Base-by-base conservation (phyloP, 2,888 invertebrate genomes). In the Subacronicta megacephala region DNA sequence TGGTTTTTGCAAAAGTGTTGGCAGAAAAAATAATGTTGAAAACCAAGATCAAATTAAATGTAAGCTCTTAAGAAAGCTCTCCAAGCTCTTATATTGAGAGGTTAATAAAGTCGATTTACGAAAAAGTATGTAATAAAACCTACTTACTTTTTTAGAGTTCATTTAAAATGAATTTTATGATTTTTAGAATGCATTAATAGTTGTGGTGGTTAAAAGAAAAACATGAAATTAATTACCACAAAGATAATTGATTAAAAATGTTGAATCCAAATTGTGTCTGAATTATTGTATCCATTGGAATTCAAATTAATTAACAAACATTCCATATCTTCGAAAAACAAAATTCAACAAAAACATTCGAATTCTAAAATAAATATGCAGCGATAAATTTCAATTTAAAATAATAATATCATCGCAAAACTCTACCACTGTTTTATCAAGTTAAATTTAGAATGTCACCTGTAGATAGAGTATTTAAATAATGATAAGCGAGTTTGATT, bases 21-120 rank as follows among this genome's bases (percentile, higher is more conserved):
- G 6, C 7, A 10, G 3, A 23, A 33, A 33, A 36, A 38, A 17
- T 20, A 16, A 16, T 13, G 6, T 13, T 10, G 13, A 38, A 18
- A 38, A 55, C 16, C 6, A 7, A 13, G 20, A 45, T 15, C n/a
- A 42, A 64, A 50, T 56, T 51, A 57, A 47, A 57, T 26, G 42
- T 17, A 10, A 37, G n/a, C 42, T 51, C 50, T 40, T 20, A 38
- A 43, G 42, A 64, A 29, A 38, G 35, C n/a, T 42, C 12, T 44
- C 33, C 13, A 37, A 20, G 4, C 17, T 13, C n/a, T 31, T 16
- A 7, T 15, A 40, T 13, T n/a, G 1, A 9, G 9, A 43, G 46
- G 40, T 43, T 63, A 46, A 63, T 46, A 20, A 44, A 44, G 6
- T 13, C 13, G n/a, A 12, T 23, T 26, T 16, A 35, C 12, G 4